phyloP scores from a whole-genome alignment of 2,888 invertebrate genomes.

The Gymnosoma rotundatum region DNA sequence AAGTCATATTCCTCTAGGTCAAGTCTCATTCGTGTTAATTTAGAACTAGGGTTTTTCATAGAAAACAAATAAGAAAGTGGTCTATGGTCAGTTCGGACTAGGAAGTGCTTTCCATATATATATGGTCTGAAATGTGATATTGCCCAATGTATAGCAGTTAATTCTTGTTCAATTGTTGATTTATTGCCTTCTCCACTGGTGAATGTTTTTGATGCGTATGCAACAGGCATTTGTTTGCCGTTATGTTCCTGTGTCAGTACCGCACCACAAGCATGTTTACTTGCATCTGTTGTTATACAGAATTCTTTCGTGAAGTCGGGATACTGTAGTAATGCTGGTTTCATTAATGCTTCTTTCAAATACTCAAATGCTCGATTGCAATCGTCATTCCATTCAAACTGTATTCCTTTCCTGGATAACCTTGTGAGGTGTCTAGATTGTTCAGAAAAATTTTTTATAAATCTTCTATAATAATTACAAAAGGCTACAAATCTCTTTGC shows the following conservation, averaged over 20 bases:
- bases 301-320: conserved; percentile 65
- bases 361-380: conserved; percentile 54
- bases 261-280: conserved; percentile 66
- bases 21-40: no score
- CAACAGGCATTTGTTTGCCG: not conserved
- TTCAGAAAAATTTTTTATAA: conserved; percentile 17
- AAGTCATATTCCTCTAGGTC: no score
- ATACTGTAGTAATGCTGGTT: conserved; percentile 53
- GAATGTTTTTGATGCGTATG: no score
- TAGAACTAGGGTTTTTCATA: no score
- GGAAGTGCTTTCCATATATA: no score
- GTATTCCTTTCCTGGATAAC: conserved; percentile 46
- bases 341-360: conserved; percentile 44
- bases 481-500: conserved; percentile 1
- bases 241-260: conserved; percentile 59
- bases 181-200: no score
- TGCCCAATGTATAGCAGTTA: not conserved
- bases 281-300: not conserved
- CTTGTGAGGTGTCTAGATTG: not conserved
- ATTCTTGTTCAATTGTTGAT: no score
- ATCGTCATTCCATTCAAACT: conserved; percentile 55
- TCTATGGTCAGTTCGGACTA: no score
- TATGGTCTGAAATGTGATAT: no score
- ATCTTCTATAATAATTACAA: not conserved
- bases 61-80: no score